Evolutionary conservation across 2,113 vertebrate genomes (phyloP), one percentile per base, ranked within the genome.

Genomic region (Alexandromys fortis): DNA sequence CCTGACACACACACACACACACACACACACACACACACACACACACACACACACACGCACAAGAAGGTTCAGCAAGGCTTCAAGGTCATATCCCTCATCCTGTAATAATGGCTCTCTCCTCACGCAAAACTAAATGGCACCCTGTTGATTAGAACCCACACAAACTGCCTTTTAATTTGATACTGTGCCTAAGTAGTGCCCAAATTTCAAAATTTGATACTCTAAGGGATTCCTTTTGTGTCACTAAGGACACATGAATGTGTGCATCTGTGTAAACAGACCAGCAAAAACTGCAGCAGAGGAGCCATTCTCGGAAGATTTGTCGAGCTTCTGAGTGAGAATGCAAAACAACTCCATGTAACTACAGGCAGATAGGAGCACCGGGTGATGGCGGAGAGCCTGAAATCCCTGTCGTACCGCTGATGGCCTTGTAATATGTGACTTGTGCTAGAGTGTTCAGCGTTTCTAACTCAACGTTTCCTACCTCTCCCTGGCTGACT

Each of bases 11-110:
- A 7, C 5, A 42, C 42, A 0, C 0, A 2, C 5, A 0, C 19
- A 0, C 0, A 2, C 5, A 0, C 19, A 45, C 30, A 65, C 1
- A 14, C 5, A 7, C 5, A 0, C 0, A 2, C 4, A 2, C 5
- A 0, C 19, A 45, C 30, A 65, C 1, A 14, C 5, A 7, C 5
- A 0, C 0, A 2, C 4, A 0, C 11, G 22, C 61, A 35, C 26
- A 55, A 42, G 33, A 52, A 65, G 33, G 72, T 24, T 49, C 79
- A 86, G 79, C 17, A 13, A 13, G 93, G 58, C 61, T 92, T 89
- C 38, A 61, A 68, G 68, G 47, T 70, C 85, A 85, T 3, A 19
- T 26, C 30, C 73, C 76, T 81, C 24, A 87, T 33, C 22, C 19
- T 49, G 0, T 82, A 45, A 72, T 47, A 75, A 49, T 30, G 49